These are phyloP conservation scores for Phataginus tricuspis DNA, from an alignment of 2,797 vertebrate species.

Conservation along the genomic window DNA sequence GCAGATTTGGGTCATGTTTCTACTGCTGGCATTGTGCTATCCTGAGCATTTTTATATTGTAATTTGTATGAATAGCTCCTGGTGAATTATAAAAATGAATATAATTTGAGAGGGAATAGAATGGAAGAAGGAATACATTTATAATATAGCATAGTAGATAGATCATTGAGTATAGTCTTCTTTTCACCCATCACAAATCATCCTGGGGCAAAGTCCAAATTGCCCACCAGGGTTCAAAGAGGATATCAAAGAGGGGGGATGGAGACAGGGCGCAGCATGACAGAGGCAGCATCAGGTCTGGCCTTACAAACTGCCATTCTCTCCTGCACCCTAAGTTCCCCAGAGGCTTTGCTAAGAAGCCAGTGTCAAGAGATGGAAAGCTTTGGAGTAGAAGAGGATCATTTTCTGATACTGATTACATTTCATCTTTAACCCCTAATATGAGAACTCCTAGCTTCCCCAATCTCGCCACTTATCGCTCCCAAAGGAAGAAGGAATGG, in stretches of 20 bases:
- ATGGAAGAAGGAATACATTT: background rate
- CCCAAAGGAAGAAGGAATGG: background rate
- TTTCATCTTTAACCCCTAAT: background rate
- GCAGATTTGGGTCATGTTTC: constrained; percentile 61
- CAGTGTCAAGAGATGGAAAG: background rate
- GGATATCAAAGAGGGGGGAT: background rate
- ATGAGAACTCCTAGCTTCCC: background rate
- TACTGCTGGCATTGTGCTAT: constrained; percentile 43
- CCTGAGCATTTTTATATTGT: constrained; percentile 37
- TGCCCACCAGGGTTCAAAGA: background rate
- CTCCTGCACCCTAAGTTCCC: background rate
- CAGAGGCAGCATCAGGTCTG: background rate
- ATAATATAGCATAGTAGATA: background rate
- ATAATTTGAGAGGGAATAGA: background rate
- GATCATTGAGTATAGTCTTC: background rate
- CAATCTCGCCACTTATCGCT: background rate
- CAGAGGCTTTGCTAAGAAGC: background rate
- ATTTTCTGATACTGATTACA: background rate
- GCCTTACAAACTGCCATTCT: background rate
- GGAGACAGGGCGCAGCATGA: background rate
- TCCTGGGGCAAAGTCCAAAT: constrained; percentile 1
- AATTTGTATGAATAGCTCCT: constrained; percentile 57
- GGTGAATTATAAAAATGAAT: constrained; percentile 49
- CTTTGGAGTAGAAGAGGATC: background rate
- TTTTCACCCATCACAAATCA: constrained; percentile 11